Evolutionary conservation across 2,797 vertebrate genomes (phyloP).

Genomic region (Karalla daura): DNA sequence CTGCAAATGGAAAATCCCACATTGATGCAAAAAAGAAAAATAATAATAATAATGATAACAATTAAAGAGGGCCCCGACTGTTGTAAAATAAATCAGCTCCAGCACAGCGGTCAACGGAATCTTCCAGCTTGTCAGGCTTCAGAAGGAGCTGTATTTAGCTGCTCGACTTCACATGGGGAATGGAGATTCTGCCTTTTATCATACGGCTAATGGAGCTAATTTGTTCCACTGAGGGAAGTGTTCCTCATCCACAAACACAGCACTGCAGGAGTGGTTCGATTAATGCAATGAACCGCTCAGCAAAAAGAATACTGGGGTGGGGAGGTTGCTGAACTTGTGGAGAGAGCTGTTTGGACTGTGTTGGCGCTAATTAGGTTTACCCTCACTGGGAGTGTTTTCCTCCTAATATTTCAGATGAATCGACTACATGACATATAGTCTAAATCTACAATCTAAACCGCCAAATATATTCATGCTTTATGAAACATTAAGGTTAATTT

Average conservation of each 20-base stretch:
- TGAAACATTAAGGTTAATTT: slow-evolving; percentile 41
- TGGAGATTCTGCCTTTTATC: slow-evolving; percentile 70
- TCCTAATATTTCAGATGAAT: slow-evolving; percentile 62
- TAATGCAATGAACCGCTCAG: slow-evolving; percentile 62
- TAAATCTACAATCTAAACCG: slow-evolving; percentile 45
- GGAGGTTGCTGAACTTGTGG: slow-evolving; percentile 53
- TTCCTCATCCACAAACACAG: slow-evolving; percentile 70
- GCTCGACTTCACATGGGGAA: slow-evolving; percentile 60
- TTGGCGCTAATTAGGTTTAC: slow-evolving; percentile 67
- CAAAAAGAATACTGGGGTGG: slow-evolving; percentile 60
- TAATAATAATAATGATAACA: no score
- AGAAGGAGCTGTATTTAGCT: slow-evolving; percentile 45
- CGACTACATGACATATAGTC: slow-evolving; percentile 29
- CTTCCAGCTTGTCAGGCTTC: slow-evolving; percentile 32
- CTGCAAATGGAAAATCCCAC: slow-evolving; percentile 66
- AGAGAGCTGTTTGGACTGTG: slow-evolving; percentile 51
- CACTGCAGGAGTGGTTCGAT: slow-evolving; percentile 69
- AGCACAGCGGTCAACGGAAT: slow-evolving; percentile 48
- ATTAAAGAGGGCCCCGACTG: slow-evolving; percentile 15
- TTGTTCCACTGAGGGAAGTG: slow-evolving; percentile 76
- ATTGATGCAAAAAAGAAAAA: slow-evolving; percentile 8
- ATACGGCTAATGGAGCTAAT: slow-evolving; percentile 74
- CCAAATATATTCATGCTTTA: slow-evolving; percentile 48
- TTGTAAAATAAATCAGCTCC: slow-evolving; percentile 32
- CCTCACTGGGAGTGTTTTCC: slow-evolving; percentile 46